Evolutionary conservation across 2,113 vertebrate genomes (phyloP).

Genomic region (Odocoileus virginianus): DNA sequence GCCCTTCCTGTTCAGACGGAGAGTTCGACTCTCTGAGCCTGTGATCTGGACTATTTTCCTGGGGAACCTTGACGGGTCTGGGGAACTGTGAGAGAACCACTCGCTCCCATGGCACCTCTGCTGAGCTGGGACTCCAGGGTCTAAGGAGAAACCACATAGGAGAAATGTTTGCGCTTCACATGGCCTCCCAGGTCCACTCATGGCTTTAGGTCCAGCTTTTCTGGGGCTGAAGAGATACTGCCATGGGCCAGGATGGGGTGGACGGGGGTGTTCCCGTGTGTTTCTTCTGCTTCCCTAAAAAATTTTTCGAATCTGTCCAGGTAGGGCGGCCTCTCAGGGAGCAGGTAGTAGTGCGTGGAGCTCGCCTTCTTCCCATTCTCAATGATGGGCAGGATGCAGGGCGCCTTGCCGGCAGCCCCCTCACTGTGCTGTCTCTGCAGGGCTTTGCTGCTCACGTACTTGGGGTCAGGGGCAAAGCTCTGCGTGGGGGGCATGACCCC

Average conservation of each 20-base stretch:
- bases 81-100: slow-evolving; percentile 74
- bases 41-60: slow-evolving; percentile 36
- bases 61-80: not conserved
- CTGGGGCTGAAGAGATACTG: slow-evolving; percentile 34
- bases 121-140: not conserved
- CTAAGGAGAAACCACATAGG: slow-evolving; percentile 81
- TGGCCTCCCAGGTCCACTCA: slow-evolving; percentile 69
- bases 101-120: slow-evolving; percentile 61
- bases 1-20: slow-evolving; percentile 44
- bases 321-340: slow-evolving; percentile 88
- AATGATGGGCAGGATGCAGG: slow-evolving; percentile 95
- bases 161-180: slow-evolving; percentile 78
- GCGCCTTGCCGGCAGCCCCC: slow-evolving; percentile 82
- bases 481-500: slow-evolving; percentile 97
- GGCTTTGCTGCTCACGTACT: slow-evolving; percentile 92
- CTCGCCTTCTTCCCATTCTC: slow-evolving; percentile 93
- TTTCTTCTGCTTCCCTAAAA: slow-evolving; percentile 85
- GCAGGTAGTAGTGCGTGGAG: slow-evolving; percentile 94
- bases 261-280: slow-evolving; percentile 2
- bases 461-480: slow-evolving; percentile 97
- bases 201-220: slow-evolving; percentile 76
- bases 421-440: slow-evolving; percentile 94
- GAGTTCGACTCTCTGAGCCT: slow-evolving; percentile 25
- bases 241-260: slow-evolving; percentile 69
- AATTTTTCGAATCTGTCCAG: slow-evolving; percentile 88